Evolutionary conservation across 2,888 invertebrate species (phyloP).

Genomic region (Drosophila eohydei): DNA sequence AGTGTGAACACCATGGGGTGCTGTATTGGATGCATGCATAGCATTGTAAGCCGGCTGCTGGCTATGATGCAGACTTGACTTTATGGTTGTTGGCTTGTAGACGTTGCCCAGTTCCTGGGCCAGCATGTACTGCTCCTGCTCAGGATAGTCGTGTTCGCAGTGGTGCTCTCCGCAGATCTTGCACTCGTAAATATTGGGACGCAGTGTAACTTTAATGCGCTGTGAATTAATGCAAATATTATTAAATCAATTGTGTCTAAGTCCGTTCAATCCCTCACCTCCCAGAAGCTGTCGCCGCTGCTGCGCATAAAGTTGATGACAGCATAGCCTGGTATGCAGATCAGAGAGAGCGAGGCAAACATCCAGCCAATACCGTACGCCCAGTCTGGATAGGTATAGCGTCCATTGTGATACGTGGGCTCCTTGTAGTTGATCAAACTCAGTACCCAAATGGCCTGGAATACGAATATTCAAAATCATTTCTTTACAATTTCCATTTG

Average conservation of each 20-base stretch:
- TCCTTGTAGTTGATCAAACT: constrained; percentile 94
- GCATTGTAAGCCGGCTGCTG: constrained; percentile 71
- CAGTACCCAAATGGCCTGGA: constrained; percentile 93
- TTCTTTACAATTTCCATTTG: neutral
- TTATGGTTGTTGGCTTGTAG: constrained; percentile 65
- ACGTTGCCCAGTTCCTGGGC: constrained; percentile 83
- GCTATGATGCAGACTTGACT: constrained; percentile 43
- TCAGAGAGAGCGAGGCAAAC: constrained; percentile 92
- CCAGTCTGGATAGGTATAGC: constrained; percentile 93
- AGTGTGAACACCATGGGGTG: constrained; percentile 42
- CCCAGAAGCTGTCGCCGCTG: constrained; percentile 89
- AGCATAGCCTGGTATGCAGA: constrained; percentile 94
- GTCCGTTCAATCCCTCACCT: too few relatives aligned
- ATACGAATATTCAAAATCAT: neutral
- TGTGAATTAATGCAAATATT: constrained; percentile 73
- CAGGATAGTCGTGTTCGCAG: constrained; percentile 88
- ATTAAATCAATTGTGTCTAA: too few relatives aligned
- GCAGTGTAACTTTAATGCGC: constrained; percentile 91
- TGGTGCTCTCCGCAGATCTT: constrained; percentile 91
- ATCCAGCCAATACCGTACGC: constrained; percentile 93
- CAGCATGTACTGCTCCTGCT: constrained; percentile 85
- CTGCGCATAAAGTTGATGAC: constrained; percentile 89
- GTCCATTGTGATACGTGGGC: constrained; percentile 93
- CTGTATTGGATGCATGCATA: constrained; percentile 65
- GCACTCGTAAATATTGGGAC: constrained; percentile 91